Evolutionary conservation across 2,113 vertebrate species (phyloP).

Genomic region (Poecilia latipinna): DNA sequence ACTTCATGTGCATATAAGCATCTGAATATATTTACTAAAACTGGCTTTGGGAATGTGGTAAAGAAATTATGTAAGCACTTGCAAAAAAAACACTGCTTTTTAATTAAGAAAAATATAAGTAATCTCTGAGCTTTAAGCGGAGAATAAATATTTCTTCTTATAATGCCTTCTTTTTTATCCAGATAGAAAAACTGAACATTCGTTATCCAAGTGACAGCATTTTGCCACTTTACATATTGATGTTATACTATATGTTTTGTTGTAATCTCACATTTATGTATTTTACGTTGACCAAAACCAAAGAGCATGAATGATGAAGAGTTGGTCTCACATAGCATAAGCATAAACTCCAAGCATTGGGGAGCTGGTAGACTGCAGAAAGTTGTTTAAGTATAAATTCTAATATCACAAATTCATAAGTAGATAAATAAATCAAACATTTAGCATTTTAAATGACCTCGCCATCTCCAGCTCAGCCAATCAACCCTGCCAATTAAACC

Average conservation of each 20-base stretch:
- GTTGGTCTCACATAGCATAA: constrained; percentile 34
- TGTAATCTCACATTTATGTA: not conserved
- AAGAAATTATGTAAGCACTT: too few relatives aligned
- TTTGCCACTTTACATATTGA: not conserved
- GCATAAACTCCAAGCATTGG: not conserved
- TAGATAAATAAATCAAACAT: constrained; percentile 34
- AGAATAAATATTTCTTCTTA: too few relatives aligned
- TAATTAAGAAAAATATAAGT: too few relatives aligned
- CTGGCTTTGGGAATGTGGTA: not conserved
- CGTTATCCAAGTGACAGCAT: not conserved
- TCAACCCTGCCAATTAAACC: constrained; percentile 70
- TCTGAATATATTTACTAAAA: not conserved
- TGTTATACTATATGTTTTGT: too few relatives aligned
- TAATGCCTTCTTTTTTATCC: too few relatives aligned
- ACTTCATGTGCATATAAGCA: not conserved
- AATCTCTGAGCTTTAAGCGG: too few relatives aligned
- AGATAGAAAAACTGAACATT: not conserved
- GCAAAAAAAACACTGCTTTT: too few relatives aligned
- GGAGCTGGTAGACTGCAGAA: not conserved
- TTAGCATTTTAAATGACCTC: constrained; percentile 63
- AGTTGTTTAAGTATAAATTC: constrained; percentile 14
- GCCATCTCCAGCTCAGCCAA: constrained; percentile 36
- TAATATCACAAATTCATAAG: constrained; percentile 8
- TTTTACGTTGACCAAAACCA: not conserved
- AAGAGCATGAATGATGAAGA: constrained; percentile 24